Percentiles rank a stretch among this genome's conserved stretches.
These are phyloP conservation scores for Drosophila demipolita DNA, from an alignment of 2,888 invertebrate species.

Conservation along the genomic window DNA sequence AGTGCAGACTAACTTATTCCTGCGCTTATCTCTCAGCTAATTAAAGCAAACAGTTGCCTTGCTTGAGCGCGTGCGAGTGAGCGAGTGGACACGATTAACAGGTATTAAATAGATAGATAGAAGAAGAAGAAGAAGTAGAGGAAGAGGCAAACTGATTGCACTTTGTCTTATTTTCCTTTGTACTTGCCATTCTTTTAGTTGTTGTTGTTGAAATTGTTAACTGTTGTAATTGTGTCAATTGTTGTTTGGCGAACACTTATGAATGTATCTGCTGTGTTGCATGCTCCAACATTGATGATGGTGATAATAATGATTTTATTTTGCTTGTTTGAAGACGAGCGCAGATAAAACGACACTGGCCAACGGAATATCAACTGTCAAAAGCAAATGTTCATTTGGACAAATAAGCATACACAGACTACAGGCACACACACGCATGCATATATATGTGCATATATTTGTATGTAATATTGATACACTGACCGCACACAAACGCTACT, in stretches of 20 bases:
- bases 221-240: conserved; percentile 67
- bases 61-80: background rate
- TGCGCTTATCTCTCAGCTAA: conserved; percentile 26
- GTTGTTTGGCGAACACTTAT: conserved; percentile 67
- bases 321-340: conserved; percentile 47
- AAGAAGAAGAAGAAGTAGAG: conserved; percentile 12
- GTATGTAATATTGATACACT: conserved; percentile 43
- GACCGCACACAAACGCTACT: conserved; percentile 39
- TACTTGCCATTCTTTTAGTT: conserved; percentile 9
- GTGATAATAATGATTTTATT: conserved; percentile 50
- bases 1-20: background rate
- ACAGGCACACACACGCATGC: background rate
- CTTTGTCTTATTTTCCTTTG: conserved; percentile 6
- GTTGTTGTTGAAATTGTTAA: conserved; percentile 24
- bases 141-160: conserved; percentile 37
- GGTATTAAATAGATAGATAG: conserved; percentile 9
- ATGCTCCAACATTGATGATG: conserved; percentile 37
- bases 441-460: conserved; percentile 1
- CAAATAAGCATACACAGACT: conserved; percentile 23
- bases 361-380: conserved; percentile 7
- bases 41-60: conserved; percentile 35
- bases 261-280: conserved; percentile 7
- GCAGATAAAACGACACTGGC: conserved; percentile 19
- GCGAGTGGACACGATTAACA: background rate
- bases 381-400: conserved; percentile 41